Evolutionary conservation across 2,797 vertebrate genomes (phyloP).

Genomic region (Danio aesculapii): DNA sequence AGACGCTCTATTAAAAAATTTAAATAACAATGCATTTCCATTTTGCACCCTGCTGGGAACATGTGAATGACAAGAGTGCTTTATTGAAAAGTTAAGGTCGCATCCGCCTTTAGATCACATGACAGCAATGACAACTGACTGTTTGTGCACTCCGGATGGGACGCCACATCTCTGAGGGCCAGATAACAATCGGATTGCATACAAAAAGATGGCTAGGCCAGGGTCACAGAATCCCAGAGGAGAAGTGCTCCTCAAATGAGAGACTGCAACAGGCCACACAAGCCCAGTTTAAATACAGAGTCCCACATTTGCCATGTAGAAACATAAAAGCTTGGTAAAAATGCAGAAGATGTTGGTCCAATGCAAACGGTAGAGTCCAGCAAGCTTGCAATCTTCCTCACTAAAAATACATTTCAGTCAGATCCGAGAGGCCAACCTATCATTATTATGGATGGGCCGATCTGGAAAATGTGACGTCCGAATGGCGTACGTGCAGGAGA

Average conservation of each 20-base stretch:
- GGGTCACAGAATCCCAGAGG: constrained; percentile 33
- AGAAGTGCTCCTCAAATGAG: constrained; percentile 28
- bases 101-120: constrained; percentile 39
- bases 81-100: constrained; percentile 22
- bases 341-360: constrained; percentile 62
- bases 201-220: constrained; percentile 45
- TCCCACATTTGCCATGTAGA: constrained; percentile 6
- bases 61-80: constrained; percentile 41
- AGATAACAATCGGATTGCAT: constrained; percentile 52
- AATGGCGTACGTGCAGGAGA: background rate
- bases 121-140: constrained; percentile 42
- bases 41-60: constrained; percentile 36
- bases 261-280: constrained; percentile 5
- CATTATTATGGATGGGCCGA: constrained; percentile 46
- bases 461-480: constrained; percentile 40
- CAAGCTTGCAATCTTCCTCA: constrained; percentile 55
- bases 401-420: constrained; percentile 55
- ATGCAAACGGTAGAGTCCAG: constrained; percentile 58
- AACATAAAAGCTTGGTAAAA: constrained; percentile 35
- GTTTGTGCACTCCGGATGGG: background rate
- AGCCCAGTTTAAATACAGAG: constrained; percentile 30
- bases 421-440: constrained; percentile 37
- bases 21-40: constrained; percentile 33
- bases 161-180: constrained; percentile 36
- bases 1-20: constrained; percentile 21